Conservation (phyloP, 2,797 vertebrate genomes). For the Rhincodon typus region DNA sequence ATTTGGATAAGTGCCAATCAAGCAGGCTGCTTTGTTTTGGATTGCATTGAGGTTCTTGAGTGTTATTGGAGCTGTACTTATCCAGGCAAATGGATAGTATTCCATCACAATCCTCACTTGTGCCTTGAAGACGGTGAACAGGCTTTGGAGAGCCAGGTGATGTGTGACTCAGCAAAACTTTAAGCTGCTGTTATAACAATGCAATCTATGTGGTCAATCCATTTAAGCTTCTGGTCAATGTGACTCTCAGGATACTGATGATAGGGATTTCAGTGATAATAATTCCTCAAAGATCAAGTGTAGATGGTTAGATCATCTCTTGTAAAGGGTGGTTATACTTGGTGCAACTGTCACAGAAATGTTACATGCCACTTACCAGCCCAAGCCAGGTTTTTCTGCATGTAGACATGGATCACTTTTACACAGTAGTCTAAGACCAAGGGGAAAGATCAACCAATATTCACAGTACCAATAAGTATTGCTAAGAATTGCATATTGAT, state of each 20-base stretch:
- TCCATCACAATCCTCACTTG: not conserved
- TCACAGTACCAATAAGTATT: not conserved
- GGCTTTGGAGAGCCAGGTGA: not conserved
- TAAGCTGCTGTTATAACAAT: not conserved
- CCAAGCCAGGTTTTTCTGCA: not conserved
- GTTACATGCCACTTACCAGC: not conserved
- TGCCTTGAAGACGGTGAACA: not conserved
- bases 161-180: not conserved
- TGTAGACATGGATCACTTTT: not conserved
- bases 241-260: not conserved
- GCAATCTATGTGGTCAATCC: too few relatives aligned
- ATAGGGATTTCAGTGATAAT: not conserved
- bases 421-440: not conserved
- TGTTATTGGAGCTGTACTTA: not conserved
- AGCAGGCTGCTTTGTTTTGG: not conserved
- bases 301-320: not conserved
- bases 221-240: not conserved
- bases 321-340: not conserved
- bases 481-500: not conserved
- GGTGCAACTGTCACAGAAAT: not conserved
- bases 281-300: not conserved
- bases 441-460: not conserved
- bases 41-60: not conserved
- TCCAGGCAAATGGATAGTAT: not conserved
- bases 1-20: not conserved